Evolutionary conservation across 2,797 vertebrate species (phyloP).

Genomic region (Cirrhinus mrigala): DNA sequence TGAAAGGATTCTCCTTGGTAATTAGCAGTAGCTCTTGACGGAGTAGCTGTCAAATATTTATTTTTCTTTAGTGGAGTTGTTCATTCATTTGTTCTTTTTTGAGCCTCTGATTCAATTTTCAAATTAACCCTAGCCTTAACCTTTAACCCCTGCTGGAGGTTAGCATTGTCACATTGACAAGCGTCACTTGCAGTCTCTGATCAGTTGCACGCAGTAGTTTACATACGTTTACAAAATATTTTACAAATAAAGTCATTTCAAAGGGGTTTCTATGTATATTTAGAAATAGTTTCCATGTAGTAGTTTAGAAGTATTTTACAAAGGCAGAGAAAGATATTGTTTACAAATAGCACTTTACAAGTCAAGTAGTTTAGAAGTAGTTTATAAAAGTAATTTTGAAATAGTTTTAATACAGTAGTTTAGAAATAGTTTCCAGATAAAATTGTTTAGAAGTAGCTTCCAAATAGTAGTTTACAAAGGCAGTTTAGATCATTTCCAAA

Average conservation of each 20-base stretch:
- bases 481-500: neutral
- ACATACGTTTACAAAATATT: neutral
- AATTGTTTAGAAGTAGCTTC: neutral
- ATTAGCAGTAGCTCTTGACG: neutral
- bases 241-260: neutral
- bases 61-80: constrained; percentile 28
- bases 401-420: too few species aligned
- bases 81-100: constrained; percentile 29
- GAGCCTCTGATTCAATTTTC: constrained; percentile 39
- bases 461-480: neutral
- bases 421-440: neutral
- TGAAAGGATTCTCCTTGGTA: neutral
- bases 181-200: constrained; percentile 21
- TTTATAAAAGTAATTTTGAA: too few species aligned
- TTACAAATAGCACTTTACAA: too few species aligned
- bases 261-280: neutral
- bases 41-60: constrained; percentile 14
- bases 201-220: neutral
- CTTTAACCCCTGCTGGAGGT: constrained; percentile 45
- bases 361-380: too few species aligned
- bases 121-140: constrained; percentile 41
- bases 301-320: too few species aligned
- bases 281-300: neutral
- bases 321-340: too few species aligned
- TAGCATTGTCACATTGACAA: constrained; percentile 26